Evolutionary conservation across 2,888 invertebrate species (phyloP), one percentile per base, ranked within the genome.

Genomic region (Leptinotarsa peninsularis): DNA sequence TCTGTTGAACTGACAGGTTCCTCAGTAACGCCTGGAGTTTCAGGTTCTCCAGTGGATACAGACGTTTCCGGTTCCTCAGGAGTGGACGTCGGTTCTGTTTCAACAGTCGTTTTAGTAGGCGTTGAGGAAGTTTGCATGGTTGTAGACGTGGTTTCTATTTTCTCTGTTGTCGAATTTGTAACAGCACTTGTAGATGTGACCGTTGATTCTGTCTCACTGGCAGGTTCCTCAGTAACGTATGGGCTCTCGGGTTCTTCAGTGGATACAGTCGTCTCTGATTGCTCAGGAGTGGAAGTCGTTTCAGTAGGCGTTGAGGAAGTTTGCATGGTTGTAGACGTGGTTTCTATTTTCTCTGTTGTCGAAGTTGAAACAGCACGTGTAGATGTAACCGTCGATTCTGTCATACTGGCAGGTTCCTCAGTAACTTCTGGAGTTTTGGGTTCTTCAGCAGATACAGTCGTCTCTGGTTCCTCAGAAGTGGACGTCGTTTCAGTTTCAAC

Each of bases 151-250:
- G 5, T 54, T 54, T 54, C 54, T 1, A 5, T 7, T 17, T 56
- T 1, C 0, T 21, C 56, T 13, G 18, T 18, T 56, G 13, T 1
- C 21, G 18, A 56, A 18, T 1, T 21, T 7, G 13, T 13, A 4
- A 18, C 56, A 21, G 5, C 5, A 18, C 18, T 0, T 18, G 18
- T 18, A 18, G 56, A 1, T 13, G 13, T 56, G 2, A 4, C 7
- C 13, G 21, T 18, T 0, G 56, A 3, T 2, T 5, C 1, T 18
- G 56, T 21, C 18, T 0, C 0, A 2, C 21, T 17, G 1, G 3
- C 54, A 18, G 54, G 17, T 54, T 17, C 10, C 18, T 0, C 18
- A n/a, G 18, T n/a, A n/a, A n/a, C 18, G 0, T 54, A 18, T 7
- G 54, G 1, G 7, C 18, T 54, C 1, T 10, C 0, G 17, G 54